Base-by-base conservation (phyloP, 2,797 vertebrate genomes). In the Selene dorsalis region DNA sequence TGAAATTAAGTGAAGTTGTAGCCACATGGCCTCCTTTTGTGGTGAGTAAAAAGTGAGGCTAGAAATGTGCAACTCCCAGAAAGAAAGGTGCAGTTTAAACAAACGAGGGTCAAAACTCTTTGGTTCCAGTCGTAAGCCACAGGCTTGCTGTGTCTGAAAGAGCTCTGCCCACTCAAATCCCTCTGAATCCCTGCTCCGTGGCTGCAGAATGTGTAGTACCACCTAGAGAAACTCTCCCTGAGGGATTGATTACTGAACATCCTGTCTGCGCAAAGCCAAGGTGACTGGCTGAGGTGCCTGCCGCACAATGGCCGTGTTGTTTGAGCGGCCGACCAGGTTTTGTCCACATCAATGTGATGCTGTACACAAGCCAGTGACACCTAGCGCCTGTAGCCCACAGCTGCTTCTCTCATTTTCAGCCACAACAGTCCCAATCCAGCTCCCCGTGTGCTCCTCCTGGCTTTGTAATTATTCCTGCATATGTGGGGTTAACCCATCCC, bases 201-300 rank as follows among this genome's bases (percentile, higher is more conserved):
- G 83, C 87, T 84, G 84, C 84, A 90, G 83, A 88, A 82, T 89
- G 88, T 47, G 85, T 88, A 85, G 92, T 91, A 93, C 94, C 92
- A 93, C 90, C 92, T 90, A 88, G 87, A 91, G 92, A 91, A 92
- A 89, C 84, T 87, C 92, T 87, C 90, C 89, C 89, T 50, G 71
- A 89, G 89, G 92, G 92, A 90, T 87, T 90, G 90, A 94, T 93
- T 91, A 93, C 87, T 88, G 88, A 76, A 90, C 91, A 91, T 93
- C 91, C 91, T 91, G 93, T 90, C 91, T 83, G 86, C 84, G 60
- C 57, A 67, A 78, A 86, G 90, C 88, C 85, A 87, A 88, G 87
- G 87, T 84, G 87, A 83, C 90, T 82, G 86, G 86, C 73, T 11
- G 85, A 81, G 81, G 85, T 89, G 84, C 88, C 84, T 45, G 88